A percentile compares a stretch with the other conserved stretches of the same genome.
phyloP scores from a whole-genome alignment of 2,888 invertebrate species.

The Epinotia bilunana region DNA sequence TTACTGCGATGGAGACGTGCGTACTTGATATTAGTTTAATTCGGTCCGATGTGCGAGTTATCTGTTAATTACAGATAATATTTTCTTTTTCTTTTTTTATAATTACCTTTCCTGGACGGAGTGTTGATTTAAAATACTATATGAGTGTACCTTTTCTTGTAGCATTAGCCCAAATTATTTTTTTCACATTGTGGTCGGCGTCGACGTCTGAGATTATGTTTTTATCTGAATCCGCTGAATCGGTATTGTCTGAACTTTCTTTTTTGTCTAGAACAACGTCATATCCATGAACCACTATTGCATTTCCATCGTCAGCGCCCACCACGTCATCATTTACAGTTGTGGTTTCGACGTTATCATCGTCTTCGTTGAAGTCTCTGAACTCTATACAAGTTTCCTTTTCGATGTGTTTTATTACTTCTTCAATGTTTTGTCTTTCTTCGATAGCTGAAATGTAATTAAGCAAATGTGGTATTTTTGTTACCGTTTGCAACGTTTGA shows the following conservation, averaged over 20 bases:
- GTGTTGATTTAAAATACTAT: background rate
- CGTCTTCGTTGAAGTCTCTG: conserved; percentile 52
- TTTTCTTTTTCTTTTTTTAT: background rate
- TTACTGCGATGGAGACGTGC: no score
- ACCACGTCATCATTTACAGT: background rate
- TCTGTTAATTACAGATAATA: background rate
- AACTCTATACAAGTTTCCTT: conserved; percentile 75
- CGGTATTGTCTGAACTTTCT: background rate
- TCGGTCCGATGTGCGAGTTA: no score
- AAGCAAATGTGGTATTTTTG: background rate
- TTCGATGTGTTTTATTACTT: conserved; percentile 73
- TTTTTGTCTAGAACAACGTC: background rate
- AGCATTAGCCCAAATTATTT: background rate
- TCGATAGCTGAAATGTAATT: conserved; percentile 63
- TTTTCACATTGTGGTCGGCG: background rate
- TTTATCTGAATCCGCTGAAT: background rate
- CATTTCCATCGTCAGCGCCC: conserved; percentile 19
- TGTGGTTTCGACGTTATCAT: conserved; percentile 38
- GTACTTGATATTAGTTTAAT: no score
- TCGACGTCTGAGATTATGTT: background rate
- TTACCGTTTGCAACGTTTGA: background rate
- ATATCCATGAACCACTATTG: background rate
- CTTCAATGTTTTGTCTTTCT: conserved; percentile 71
- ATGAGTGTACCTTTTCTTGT: background rate
- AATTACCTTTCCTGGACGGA: no score